Evolutionary conservation across 1,140 invertebrate species (phyloP).

Genomic region (Zaprionus nigranus): DNA sequence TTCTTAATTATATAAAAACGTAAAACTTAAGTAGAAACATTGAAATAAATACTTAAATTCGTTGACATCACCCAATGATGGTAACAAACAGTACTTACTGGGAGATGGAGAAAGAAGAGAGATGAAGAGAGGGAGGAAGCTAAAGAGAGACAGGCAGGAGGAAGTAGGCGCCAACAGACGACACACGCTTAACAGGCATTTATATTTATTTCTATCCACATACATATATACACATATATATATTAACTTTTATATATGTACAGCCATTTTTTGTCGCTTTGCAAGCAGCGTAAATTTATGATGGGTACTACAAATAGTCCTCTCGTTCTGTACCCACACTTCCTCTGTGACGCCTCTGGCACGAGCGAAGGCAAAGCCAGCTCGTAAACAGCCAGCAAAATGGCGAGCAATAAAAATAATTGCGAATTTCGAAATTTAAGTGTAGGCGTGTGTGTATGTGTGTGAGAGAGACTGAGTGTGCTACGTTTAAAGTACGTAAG

Average conservation of each 20-base stretch:
- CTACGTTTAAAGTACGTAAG: slow-evolving; percentile 64
- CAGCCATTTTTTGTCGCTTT: neutral
- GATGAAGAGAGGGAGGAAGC: neutral
- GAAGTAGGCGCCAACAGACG: neutral
- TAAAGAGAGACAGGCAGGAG: neutral
- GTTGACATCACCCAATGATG: neutral
- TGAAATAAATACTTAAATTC: neutral
- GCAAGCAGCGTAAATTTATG: slow-evolving; percentile 62
- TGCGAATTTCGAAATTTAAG: slow-evolving; percentile 82
- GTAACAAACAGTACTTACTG: too few species aligned
- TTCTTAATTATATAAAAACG: too few species aligned
- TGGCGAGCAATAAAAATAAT: slow-evolving; percentile 80
- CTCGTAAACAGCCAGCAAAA: slow-evolving; percentile 60
- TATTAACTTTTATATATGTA: slow-evolving; percentile 13
- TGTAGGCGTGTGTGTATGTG: slow-evolving; percentile 51
- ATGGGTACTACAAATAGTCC: slow-evolving; percentile 40
- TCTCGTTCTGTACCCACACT: neutral
- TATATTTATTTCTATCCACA: slow-evolving; percentile 61
- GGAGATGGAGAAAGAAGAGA: neutral
- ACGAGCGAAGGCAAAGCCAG: slow-evolving; percentile 38
- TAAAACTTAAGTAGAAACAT: neutral
- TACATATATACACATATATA: slow-evolving; percentile 25
- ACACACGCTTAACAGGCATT: slow-evolving; percentile 61
- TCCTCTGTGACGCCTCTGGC: neutral
- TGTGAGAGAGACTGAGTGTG: slow-evolving; percentile 18